phyloP scores from a whole-genome alignment of 2,888 invertebrate genomes.

The Sesia bembeciformis region DNA sequence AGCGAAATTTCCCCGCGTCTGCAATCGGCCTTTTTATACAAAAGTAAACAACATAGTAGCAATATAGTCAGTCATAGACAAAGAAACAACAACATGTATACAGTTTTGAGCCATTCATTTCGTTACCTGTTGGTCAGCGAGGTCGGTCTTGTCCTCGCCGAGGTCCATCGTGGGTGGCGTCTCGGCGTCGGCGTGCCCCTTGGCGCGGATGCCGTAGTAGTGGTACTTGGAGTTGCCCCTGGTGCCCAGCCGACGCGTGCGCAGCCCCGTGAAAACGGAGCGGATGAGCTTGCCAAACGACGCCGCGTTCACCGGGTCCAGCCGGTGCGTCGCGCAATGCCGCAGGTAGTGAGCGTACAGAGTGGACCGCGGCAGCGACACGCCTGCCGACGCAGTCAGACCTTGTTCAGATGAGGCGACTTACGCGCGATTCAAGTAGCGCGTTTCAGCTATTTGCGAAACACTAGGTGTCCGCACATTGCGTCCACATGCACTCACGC shows the following conservation, averaged over 20 bases:
- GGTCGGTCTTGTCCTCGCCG: constrained; percentile 25
- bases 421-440: too few relatives aligned
- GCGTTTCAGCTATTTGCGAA: too few relatives aligned
- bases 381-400: constrained; percentile 52
- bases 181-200: constrained; percentile 78
- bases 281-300: constrained; percentile 99
- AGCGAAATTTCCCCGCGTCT: too few relatives aligned
- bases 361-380: constrained; percentile 94
- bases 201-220: constrained; percentile 99
- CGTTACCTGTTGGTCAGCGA: neutral
- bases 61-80: too few relatives aligned
- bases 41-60: too few relatives aligned
- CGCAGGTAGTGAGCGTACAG: constrained; percentile 97
- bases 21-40: too few relatives aligned
- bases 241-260: constrained; percentile 96
- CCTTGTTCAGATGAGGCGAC: neutral
- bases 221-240: constrained; percentile 99
- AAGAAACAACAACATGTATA: too few relatives aligned
- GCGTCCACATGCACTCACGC: too few relatives aligned
- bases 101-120: too few relatives aligned
- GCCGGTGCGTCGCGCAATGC: constrained; percentile 93
- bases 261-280: constrained; percentile 96
- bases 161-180: neutral
- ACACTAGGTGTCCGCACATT: too few relatives aligned
- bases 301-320: constrained; percentile 99